phyloP scores from a whole-genome alignment of 2,888 invertebrate species.

The Metallyticus violacea region DNA sequence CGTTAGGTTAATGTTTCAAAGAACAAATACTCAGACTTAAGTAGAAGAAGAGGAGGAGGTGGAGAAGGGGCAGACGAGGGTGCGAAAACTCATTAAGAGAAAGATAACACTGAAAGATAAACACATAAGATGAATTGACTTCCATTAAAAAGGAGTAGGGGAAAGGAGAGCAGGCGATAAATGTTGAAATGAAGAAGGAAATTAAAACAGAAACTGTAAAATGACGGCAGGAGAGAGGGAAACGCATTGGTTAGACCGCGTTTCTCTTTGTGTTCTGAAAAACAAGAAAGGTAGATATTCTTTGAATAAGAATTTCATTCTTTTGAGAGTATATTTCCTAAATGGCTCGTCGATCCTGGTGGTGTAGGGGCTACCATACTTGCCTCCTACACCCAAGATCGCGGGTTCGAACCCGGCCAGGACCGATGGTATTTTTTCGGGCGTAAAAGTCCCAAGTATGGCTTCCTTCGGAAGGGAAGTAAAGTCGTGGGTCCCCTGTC shows the following conservation, averaged over 20 bases:
- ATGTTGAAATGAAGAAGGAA: constrained; percentile 7
- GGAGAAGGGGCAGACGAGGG: neutral
- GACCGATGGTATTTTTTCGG: no score
- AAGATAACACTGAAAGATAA: constrained; percentile 15
- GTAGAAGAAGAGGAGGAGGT: neutral
- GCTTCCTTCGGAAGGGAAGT: no score
- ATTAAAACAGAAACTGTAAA: neutral
- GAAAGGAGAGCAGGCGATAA: constrained; percentile 1
- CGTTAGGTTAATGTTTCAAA: neutral
- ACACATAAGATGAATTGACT: constrained; percentile 15
- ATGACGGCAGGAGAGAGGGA: neutral
- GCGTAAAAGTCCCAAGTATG: no score
- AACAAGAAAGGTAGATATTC: neutral
- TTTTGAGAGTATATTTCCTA: neutral
- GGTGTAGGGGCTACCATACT: no score
- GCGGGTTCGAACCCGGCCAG: no score
- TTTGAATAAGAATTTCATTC: neutral
- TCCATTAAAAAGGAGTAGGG: constrained; percentile 2
- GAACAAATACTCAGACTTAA: neutral
- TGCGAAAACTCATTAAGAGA: constrained; percentile 16
- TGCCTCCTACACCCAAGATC: no score
- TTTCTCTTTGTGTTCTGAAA: neutral
- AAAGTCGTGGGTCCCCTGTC: no score
- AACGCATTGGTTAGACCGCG: neutral
- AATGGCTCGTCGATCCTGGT: no score